A percentile compares a stretch with the other conserved stretches of the same genome.
These are phyloP conservation scores for Adelphocoris suturalis DNA, from an alignment of 2,888 invertebrate species.

Conservation along the genomic window DNA sequence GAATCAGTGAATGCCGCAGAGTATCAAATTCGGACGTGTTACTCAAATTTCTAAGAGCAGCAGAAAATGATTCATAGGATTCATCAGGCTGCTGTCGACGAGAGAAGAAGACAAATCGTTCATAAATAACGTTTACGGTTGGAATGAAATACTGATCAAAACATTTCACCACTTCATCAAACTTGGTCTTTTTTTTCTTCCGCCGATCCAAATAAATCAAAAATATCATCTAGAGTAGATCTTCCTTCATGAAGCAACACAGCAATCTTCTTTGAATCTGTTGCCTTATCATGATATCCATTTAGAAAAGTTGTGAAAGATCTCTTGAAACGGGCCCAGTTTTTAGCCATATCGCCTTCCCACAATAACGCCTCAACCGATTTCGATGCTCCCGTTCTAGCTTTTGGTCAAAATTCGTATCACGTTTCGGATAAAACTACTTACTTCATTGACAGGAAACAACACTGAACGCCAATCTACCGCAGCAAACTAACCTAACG, in stretches of 20 bases:
- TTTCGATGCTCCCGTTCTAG: not conserved
- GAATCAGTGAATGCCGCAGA: too few species aligned
- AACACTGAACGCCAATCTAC: not conserved
- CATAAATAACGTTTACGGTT: not conserved
- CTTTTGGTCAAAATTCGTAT: not conserved
- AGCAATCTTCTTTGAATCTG: conserved; percentile 35
- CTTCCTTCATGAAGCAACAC: conserved; percentile 47
- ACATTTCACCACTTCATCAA: not conserved
- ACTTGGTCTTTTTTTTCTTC: not conserved
- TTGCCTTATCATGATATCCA: conserved; percentile 21
- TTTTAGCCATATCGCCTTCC: conserved; percentile 40
- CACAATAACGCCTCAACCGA: not conserved
- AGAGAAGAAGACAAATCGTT: conserved; percentile 9
- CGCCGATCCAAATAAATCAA: not conserved
- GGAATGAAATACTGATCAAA: not conserved
- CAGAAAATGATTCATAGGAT: too few species aligned
- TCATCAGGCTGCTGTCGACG: not conserved
- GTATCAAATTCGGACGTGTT: too few species aligned
- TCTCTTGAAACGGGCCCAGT: conserved; percentile 45
- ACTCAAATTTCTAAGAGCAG: too few species aligned
- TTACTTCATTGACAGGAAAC: not conserved
- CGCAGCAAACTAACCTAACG: not conserved
- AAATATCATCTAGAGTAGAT: conserved; percentile 8
- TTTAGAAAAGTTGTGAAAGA: conserved; percentile 2
- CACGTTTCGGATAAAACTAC: not conserved